Percentiles rank a stretch among this genome's conserved stretches.
Evolutionary conservation across 2,113 vertebrate genomes (phyloP).

Genomic region (Phaetusa simplex): DNA sequence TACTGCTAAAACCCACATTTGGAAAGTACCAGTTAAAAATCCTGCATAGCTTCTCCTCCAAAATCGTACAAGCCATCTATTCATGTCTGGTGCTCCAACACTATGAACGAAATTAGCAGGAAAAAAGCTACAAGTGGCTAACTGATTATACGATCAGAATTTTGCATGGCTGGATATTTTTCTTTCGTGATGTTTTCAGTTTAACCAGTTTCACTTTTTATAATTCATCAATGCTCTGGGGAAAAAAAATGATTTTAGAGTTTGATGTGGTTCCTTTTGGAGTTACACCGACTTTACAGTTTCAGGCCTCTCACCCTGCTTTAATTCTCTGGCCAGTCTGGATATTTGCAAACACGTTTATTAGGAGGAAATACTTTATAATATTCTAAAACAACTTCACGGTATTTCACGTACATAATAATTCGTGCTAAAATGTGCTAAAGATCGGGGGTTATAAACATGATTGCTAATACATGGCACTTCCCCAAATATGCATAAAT

Average conservation of each 20-base stretch:
- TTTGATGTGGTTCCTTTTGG: neutral
- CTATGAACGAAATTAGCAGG: neutral
- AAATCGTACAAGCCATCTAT: neutral
- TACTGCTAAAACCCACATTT: neutral
- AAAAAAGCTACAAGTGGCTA: neutral
- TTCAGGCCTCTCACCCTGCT: neutral
- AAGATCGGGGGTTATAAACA: neutral
- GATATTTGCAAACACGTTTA: conserved; percentile 17
- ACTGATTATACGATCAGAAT: neutral
- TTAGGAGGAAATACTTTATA: conserved; percentile 15
- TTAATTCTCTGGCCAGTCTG: neutral
- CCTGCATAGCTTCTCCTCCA: neutral
- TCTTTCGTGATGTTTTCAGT: neutral
- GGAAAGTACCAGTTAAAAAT: neutral
- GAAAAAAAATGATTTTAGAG: neutral
- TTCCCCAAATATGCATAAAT: conserved; percentile 30
- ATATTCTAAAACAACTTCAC: neutral
- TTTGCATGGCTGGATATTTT: neutral
- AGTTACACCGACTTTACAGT: neutral
- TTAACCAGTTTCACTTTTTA: neutral
- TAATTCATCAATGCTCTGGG: neutral
- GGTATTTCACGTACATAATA: conserved; percentile 21
- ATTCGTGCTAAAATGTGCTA: conserved; percentile 33
- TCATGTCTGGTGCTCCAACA: neutral
- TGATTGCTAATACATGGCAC: conserved; percentile 16